These are phyloP conservation scores for Drosophila pseudotakahashii DNA, from an alignment of 2,888 invertebrate genomes.

Conservation along the genomic window DNA sequence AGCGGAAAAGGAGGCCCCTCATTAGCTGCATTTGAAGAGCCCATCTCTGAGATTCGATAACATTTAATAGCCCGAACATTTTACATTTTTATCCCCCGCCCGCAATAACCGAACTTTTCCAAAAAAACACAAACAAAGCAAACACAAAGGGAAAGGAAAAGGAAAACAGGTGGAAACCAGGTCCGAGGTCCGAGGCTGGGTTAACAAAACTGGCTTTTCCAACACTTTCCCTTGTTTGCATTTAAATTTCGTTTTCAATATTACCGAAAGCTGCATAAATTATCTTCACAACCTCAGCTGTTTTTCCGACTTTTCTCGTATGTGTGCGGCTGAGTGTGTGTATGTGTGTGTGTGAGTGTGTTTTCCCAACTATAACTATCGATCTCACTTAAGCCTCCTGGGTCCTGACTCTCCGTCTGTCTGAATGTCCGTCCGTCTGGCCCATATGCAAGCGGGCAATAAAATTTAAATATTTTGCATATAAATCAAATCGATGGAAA, in stretches of 20 bases:
- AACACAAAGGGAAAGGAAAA: neutral
- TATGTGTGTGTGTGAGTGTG: constrained; percentile 12
- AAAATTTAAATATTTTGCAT: constrained; percentile 77
- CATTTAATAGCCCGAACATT: constrained; percentile 5
- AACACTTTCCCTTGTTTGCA: constrained; percentile 42
- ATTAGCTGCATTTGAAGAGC: constrained; percentile 30
- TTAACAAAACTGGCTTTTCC: constrained; percentile 13
- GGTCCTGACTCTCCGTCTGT: constrained; percentile 17
- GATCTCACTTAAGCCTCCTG: constrained; percentile 68
- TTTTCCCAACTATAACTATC: constrained; percentile 60
- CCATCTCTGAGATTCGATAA: constrained; percentile 2
- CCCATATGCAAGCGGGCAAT: constrained; percentile 75
- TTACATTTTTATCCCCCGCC: constrained; percentile 2
- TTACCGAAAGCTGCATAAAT: constrained; percentile 64
- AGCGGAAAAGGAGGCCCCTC: constrained; percentile 20
- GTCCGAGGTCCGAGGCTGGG: neutral
- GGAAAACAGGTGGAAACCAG: constrained; percentile 9
- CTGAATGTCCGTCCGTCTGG: constrained; percentile 17
- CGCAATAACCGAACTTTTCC: neutral
- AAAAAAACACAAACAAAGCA: neutral
- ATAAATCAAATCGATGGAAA: constrained; percentile 76
- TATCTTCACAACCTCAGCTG: constrained; percentile 49
- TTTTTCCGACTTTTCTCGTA: constrained; percentile 11
- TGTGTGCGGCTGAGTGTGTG: constrained; percentile 9
- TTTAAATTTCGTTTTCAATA: constrained; percentile 73